phyloP scores from a whole-genome alignment of 2,888 invertebrate genomes.

The Chloromyia formosa region DNA sequence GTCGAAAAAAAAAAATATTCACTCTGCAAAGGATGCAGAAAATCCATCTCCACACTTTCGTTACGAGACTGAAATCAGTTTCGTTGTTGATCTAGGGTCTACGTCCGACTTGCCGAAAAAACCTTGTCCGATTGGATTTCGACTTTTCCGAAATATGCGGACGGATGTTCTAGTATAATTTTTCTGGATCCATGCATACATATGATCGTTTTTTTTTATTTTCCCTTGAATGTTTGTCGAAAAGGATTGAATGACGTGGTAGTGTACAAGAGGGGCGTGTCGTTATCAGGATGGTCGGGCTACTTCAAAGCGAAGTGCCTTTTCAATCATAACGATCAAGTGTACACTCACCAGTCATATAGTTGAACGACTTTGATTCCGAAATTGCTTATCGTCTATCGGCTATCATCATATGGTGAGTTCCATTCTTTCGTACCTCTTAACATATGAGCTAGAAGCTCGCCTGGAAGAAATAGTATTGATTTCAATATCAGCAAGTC shows the following conservation, averaged over 20 bases:
- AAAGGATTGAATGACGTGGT: background rate
- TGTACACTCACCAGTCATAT: constrained; percentile 26
- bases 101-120: background rate
- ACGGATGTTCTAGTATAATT: too few relatives aligned
- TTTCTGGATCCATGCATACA: too few relatives aligned
- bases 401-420: background rate
- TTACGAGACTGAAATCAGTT: background rate
- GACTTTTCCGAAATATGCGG: too few relatives aligned
- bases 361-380: background rate
- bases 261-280: background rate
- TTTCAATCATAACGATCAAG: constrained; percentile 12
- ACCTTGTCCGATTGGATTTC: background rate
- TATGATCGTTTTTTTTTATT: too few relatives aligned
- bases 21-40: background rate
- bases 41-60: too few relatives aligned
- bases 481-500: too few relatives aligned
- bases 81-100: too few relatives aligned
- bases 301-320: constrained; percentile 15
- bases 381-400: background rate
- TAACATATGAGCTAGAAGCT: background rate
- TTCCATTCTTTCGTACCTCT: background rate
- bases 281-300: background rate
- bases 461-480: too few relatives aligned
- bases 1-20: background rate
- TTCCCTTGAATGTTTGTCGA: too few relatives aligned